Conservation (phyloP, 1,140 invertebrate species). For the Drosophila nigromelanica region DNA sequence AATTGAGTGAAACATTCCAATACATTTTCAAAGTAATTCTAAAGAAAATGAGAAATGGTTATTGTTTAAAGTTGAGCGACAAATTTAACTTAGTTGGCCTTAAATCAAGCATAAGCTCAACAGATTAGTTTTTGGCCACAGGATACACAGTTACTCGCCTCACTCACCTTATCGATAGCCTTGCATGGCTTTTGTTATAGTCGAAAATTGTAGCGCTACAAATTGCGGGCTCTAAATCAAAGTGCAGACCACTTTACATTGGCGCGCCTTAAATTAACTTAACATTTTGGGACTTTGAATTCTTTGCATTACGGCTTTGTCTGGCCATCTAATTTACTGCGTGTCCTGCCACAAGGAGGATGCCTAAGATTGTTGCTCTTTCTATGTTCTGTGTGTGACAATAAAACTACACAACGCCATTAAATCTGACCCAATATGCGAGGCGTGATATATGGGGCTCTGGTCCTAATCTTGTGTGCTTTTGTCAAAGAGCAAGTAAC, state of each 20-base stretch:
- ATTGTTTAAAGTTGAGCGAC: background rate
- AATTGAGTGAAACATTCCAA: no score
- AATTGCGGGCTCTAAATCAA: constrained; percentile 62
- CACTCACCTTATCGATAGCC: constrained; percentile 21
- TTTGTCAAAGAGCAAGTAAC: constrained; percentile 78
- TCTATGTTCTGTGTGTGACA: constrained; percentile 36
- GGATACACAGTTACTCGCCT: background rate
- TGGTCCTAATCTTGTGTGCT: constrained; percentile 67
- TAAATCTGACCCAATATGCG: constrained; percentile 67
- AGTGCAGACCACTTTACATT: constrained; percentile 47
- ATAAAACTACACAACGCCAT: constrained; percentile 57
- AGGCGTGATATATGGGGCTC: constrained; percentile 63
- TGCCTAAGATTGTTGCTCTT: background rate
- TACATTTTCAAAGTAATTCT: no score
- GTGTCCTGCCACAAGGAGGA: constrained; percentile 24
- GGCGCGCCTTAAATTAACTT: constrained; percentile 67
- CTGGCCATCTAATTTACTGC: constrained; percentile 58
- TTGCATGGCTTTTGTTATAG: constrained; percentile 1
- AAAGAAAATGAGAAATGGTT: no score
- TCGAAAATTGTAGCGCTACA: constrained; percentile 15
- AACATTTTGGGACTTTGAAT: constrained; percentile 46
- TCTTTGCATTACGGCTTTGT: constrained; percentile 41
- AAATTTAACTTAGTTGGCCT: background rate
- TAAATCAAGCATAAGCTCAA: constrained; percentile 21
- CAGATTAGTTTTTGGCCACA: constrained; percentile 1